A percentile compares a stretch with the other conserved stretches of the same genome.
Conservation (phyloP, 2,888 invertebrate genomes). For the Lithosia quadra region DNA sequence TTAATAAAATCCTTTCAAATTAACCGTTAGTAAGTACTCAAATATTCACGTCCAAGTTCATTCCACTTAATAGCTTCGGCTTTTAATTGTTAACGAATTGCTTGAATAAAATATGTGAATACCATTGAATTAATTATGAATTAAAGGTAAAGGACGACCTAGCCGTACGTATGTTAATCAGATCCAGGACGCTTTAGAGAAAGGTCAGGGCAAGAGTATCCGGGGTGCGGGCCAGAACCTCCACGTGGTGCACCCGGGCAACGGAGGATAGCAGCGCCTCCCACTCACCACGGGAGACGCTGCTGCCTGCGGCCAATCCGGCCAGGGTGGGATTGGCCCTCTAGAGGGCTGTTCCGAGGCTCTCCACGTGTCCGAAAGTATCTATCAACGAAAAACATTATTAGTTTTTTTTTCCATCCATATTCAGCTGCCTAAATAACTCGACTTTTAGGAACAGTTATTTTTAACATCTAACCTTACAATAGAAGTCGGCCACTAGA, state of each 20-base stretch:
- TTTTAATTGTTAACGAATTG: background rate
- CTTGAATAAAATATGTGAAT: background rate
- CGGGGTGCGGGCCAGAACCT: too few species aligned
- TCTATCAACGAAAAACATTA: background rate
- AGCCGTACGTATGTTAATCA: too few species aligned
- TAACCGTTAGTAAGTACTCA: background rate
- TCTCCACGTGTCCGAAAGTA: too few species aligned
- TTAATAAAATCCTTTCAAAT: background rate
- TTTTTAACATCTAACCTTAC: background rate
- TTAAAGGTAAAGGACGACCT: too few species aligned
- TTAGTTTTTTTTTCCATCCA: background rate
- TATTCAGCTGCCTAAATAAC: background rate
- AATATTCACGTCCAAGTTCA: background rate
- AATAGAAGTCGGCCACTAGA: background rate
- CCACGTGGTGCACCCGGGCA: too few species aligned
- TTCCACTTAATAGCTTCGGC: background rate
- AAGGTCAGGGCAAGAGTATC: too few species aligned
- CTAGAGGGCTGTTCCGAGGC: too few species aligned
- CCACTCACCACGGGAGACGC: too few species aligned
- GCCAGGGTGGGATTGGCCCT: too few species aligned
- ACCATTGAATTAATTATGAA: background rate
- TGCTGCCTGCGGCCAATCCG: too few species aligned
- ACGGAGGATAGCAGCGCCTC: too few species aligned
- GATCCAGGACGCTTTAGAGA: too few species aligned
- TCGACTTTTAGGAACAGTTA: background rate